Conservation (phyloP, 2,888 invertebrate genomes). For the Platypus cylindrus region DNA sequence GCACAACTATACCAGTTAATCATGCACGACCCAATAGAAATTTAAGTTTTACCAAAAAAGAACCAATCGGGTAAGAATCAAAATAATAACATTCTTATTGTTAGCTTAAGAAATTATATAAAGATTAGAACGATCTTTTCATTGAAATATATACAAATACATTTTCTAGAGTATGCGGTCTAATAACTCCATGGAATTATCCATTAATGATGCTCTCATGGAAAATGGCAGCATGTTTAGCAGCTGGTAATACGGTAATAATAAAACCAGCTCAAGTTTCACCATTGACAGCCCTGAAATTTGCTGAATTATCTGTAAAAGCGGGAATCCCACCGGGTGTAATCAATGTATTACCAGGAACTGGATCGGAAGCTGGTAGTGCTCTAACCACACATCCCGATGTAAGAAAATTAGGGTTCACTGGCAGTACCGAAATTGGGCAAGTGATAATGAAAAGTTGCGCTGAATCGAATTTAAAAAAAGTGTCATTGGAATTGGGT, state of each 20-base stretch:
- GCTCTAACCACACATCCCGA: constrained; percentile 76
- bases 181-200: constrained; percentile 96
- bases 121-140: neutral
- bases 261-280: constrained; percentile 91
- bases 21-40: constrained; percentile 87
- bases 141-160: neutral
- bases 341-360: constrained; percentile 83
- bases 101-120: neutral
- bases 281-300: constrained; percentile 87
- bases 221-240: constrained; percentile 97
- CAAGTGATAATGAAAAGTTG: constrained; percentile 85
- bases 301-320: constrained; percentile 75
- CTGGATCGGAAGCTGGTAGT: constrained; percentile 67
- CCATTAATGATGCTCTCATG: constrained; percentile 97
- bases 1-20: constrained; percentile 80
- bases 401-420: constrained; percentile 88
- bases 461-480: constrained; percentile 84
- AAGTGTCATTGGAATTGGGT: constrained; percentile 86
- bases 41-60: constrained; percentile 74
- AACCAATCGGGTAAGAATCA: constrained; percentile 65
- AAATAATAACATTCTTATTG: neutral
- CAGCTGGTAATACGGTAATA: constrained; percentile 92
- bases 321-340: constrained; percentile 96
- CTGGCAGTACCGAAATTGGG: constrained; percentile 89
- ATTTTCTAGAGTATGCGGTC: constrained; percentile 63